These are phyloP conservation scores for Champsocephalus gunnari DNA, from an alignment of 2,797 vertebrate species.

Conservation along the genomic window DNA sequence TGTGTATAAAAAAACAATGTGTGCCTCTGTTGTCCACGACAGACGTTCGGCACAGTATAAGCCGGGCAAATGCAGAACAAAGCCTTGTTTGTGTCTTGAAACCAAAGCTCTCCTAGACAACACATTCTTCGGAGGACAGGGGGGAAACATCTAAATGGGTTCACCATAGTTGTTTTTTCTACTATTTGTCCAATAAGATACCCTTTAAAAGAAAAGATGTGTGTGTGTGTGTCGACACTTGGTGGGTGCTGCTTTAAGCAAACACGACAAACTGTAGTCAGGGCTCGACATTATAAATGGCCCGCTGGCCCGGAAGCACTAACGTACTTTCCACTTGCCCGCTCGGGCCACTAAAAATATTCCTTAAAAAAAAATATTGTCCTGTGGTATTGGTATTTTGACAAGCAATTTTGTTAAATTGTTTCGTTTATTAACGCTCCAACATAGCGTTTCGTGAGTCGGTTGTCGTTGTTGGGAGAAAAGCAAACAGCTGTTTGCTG, in stretches of 20 bases:
- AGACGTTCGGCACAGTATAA: slow-evolving; percentile 53
- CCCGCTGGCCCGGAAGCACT: no score
- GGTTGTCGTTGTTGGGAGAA: no score
- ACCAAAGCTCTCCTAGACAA: slow-evolving; percentile 75
- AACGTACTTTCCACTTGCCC: no score
- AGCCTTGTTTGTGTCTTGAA: slow-evolving; percentile 77
- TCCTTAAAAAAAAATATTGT: no score
- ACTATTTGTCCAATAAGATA: slow-evolving; percentile 70
- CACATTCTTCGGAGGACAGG: slow-evolving; percentile 76
- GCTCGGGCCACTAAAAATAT: no score
- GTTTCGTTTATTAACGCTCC: no score
- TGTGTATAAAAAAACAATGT: slow-evolving; percentile 66
- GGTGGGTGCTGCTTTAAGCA: slow-evolving; percentile 40
- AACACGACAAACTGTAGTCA: slow-evolving; percentile 42
- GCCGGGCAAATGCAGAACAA: slow-evolving; percentile 71
- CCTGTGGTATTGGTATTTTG: no score
- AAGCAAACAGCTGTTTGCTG: no score
- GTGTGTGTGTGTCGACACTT: no score
- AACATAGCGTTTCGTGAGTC: no score
- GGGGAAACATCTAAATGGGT: slow-evolving; percentile 65
- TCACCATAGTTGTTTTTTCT: slow-evolving; percentile 68
- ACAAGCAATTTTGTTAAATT: no score
- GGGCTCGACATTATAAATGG: no score
- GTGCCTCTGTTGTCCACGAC: slow-evolving; percentile 64
- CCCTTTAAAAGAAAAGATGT: slow-evolving; percentile 54